phyloP scores from a whole-genome alignment of 2,888 invertebrate species.

The Agrochola litura region DNA sequence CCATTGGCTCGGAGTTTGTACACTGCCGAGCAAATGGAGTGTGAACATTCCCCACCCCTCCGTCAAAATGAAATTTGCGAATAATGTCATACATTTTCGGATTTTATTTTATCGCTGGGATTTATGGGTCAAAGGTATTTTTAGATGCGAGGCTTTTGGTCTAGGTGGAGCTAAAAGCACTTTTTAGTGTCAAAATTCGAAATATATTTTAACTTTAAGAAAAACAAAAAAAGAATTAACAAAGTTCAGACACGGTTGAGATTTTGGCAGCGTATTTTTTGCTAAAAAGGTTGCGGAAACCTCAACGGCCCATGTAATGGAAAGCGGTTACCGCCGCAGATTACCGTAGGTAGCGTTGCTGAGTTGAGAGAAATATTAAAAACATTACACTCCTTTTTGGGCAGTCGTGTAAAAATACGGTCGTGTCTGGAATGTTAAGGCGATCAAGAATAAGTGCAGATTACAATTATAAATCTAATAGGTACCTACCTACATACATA shows the following conservation, averaged over 20 bases:
- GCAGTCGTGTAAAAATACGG: neutral
- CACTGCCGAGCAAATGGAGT: slow-evolving; percentile 71
- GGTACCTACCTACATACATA: neutral
- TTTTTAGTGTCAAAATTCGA: neutral
- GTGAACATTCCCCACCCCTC: slow-evolving; percentile 67
- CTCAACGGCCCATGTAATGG: neutral
- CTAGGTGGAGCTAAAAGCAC: neutral
- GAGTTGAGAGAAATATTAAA: neutral
- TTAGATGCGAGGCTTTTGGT: slow-evolving; percentile 14
- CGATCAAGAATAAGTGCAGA: neutral
- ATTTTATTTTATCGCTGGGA: slow-evolving; percentile 23
- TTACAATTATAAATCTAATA: neutral
- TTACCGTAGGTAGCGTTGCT: neutral
- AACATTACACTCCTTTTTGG: too few species aligned
- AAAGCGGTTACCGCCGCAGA: neutral
- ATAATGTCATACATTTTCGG: slow-evolving; percentile 51
- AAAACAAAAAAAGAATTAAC: too few species aligned
- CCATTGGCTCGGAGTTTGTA: slow-evolving; percentile 71
- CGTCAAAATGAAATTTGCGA: slow-evolving; percentile 61
- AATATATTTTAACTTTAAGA: too few species aligned
- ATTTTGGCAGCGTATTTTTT: neutral
- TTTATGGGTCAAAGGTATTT: slow-evolving; percentile 30
- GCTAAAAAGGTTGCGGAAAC: too few species aligned
- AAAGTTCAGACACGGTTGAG: neutral
- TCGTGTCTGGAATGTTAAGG: neutral